Conservation (phyloP, 2,113 vertebrate genomes). For the Ursus arctos region DNA sequence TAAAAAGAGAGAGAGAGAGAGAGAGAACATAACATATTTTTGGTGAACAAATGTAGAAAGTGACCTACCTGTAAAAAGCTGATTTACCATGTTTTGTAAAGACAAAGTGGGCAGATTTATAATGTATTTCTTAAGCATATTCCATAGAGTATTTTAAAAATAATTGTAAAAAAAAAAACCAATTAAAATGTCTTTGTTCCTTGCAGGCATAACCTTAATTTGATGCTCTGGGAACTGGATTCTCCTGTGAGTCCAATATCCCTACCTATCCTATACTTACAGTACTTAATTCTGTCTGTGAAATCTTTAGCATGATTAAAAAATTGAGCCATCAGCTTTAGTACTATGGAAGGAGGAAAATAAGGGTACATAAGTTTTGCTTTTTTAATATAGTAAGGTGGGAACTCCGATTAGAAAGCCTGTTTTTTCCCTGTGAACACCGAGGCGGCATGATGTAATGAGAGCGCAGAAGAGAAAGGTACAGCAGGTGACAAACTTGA, state of each 20-base stretch:
- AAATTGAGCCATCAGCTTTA: background rate
- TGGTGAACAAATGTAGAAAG: background rate
- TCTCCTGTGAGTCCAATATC: background rate
- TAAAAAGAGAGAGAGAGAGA: too few relatives aligned
- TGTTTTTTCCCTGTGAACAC: background rate
- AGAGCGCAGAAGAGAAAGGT: background rate
- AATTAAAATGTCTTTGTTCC: background rate
- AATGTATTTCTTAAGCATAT: background rate
- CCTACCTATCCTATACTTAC: background rate
- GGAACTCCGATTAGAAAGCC: accelerated
- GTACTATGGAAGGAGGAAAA: background rate
- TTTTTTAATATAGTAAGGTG: background rate
- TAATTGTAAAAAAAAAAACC: background rate
- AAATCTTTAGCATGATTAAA: background rate
- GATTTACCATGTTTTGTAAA: background rate
- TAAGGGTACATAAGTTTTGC: background rate
- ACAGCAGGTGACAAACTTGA: background rate
- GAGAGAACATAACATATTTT: background rate
- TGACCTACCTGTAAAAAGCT: constrained; percentile 40
- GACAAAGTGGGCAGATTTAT: background rate
- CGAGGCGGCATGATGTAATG: background rate
- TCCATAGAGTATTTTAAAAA: background rate
- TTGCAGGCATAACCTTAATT: background rate
- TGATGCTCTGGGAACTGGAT: background rate
- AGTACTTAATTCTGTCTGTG: accelerated